Evolutionary conservation across 2,888 invertebrate species (phyloP), one percentile per base, ranked within the genome.

Genomic region (Chirona hameri): DNA sequence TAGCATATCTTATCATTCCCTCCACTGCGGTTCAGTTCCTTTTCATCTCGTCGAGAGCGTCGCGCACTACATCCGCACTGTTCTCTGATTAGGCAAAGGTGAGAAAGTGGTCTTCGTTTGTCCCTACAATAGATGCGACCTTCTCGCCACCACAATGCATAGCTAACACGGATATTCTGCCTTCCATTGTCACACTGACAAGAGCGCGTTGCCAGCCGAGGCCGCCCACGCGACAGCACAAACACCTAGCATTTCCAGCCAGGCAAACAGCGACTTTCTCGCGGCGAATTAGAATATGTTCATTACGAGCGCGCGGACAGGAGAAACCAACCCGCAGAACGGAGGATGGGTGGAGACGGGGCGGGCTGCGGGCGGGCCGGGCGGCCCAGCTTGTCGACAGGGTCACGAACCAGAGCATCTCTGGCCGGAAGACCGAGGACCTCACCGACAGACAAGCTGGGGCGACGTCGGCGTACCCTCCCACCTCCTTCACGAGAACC

Each of bases 271-370:
- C 14, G 12, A n/a, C 69, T 69, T 69, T 69, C 29, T 69, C 29
- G 69, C 14, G 29, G 69, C 10, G 29, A 29, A 29, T 69, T 29
- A 29, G 69, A 69, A 69, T 29, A 29, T 15, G 69, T 29, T n/a
- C 69, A 29, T 69, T 29, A 69, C 69, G n/a, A 1, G 14, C 14
- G 14, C 14, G 29, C 29, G n/a, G 69, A 29, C 69, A 15, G 69
- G 69, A 69, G 69, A 69, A 69, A 69, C 69, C 69, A 29, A n/a
- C n/a, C 21, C n/a, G 24, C 57, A 57, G 60, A 60, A n/a, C 60
- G 21, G 60, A 7, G 57, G n/a, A 15, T 9, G 57, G 21, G 60
- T 15, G 60, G 21, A 7, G 60, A 60, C 24, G 60, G 24, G 60
- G 24, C 60, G 21, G 24, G 60, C 60, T n/a, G 60, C n/a, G 57